Base-by-base conservation (phyloP, 1,140 invertebrate species). In the Thalassaphorura encarpata region DNA sequence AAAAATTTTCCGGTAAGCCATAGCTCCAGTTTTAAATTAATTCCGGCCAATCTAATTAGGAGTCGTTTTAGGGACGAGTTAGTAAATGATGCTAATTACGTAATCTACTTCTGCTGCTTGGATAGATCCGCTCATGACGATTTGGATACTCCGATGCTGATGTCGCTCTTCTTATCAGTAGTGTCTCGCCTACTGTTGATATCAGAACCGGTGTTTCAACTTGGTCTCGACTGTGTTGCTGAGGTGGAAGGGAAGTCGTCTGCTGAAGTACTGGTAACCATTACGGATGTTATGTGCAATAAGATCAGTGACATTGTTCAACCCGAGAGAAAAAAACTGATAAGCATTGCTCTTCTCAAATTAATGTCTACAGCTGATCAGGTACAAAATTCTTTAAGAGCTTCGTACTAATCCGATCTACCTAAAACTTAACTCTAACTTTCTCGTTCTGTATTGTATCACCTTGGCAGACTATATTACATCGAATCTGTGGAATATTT, bases 311-410 rank as follows among this genome's bases (percentile, higher is more conserved):
- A 82, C 43, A 81, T 91, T 1, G 78, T 82, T 1, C 82, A 89
- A 62, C 75, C 80, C 0, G 86, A 91, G 66, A 79, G 83, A 67
- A 79, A 83, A 61, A 96, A 97, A 71, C 72, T 91, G 15, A 78
- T 84, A 58, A 83, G 83, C 21, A 72, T 97, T 42, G 89, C 87
- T 27, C 73, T 95, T 43, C 79, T 84, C n/a, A 84, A 84, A 48
- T 71, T 96, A 46, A 72, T 89, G 33, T 81, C 79, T 11, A 78
- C 77, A 5, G 78, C 80, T 61, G 59, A 62, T 6, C 53, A 52
- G 52, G 58, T 61, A 27, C 27, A 28, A 13, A 40, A 56, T 11
- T 15, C 24, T 40, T 23, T 4, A 5, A 48, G n/a, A 47, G n/a
- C 48, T 58, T 52, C 54, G 2, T 39, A 23, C 42, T 52, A 45